Base-by-base conservation (phyloP, 2,888 invertebrate genomes). In the Dryadula phaetusa region DNA sequence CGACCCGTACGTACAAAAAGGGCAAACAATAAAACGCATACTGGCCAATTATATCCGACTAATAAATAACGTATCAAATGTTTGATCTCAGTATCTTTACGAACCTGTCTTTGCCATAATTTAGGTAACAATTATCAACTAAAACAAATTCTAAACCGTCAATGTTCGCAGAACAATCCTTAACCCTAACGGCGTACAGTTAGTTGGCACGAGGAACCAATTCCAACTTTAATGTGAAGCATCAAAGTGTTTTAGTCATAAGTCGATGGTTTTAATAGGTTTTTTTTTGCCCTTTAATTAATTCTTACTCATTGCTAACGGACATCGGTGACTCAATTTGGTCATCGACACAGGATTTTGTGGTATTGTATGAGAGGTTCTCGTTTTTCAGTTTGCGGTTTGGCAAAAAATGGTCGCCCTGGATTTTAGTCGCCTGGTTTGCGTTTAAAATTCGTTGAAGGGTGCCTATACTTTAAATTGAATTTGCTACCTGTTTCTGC, bases 261-360 rank as follows among this genome's bases (percentile, higher is more conserved):
- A 64, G 71, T 72, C 62, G 70, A 73, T 76, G 72, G 73, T 68
- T 74, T 77, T 82, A 82, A 88, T 80, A 81, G 82, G n/a, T n/a
- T 78, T 81, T 84, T 80, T 73, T 79, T 75, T 73, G 72, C 75
- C 77, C 37, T 84, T 89, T 90, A 91, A 92, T 92, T 90, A 90
- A 86, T 89, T 87, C 84, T 90, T 90, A 88, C 81, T 91, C 89
- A 90, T 82, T 77, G 81, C 83, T 89, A 90, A 88, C 89, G 86
- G 89, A 74, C 79, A 75, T 74, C 72, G 77, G 76, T 91, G 91
- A 90, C 77, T 91, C 88, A 90, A 80, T 65, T 66, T 74, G 73
- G 71, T 73, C 76, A 79, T 72, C 79, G 82, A 80, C 67, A 74
- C 74, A 68, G 70, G 71, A 73, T 66, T 58, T 56, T 58, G 63